Base-by-base conservation (phyloP, 1,140 invertebrate genomes). In the Drosophila takahashii region DNA sequence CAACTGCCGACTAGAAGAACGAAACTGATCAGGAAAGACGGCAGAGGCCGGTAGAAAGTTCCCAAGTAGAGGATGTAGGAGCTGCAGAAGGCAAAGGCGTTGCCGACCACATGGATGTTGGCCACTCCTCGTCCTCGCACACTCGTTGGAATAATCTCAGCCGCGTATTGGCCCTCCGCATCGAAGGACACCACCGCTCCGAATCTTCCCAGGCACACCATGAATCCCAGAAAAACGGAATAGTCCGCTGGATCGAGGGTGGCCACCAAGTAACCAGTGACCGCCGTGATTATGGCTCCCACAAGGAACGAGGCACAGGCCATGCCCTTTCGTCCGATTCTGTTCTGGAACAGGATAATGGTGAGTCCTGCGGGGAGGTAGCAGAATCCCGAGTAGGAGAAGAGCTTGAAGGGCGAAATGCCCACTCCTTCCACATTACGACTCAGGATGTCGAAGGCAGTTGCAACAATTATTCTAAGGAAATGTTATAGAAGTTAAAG, bases 81-180 rank as follows among this genome's bases (percentile, higher is more conserved):
- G 45, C 79, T 92, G 9, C 84, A 74, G 70, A 87, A 91, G 1
- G 71, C 80, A 2, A 90, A 93, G 0, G 92, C 93, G 79, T 94
- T 94, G 42, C 94, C 94, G 39, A 93, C 92, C 8, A 94, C 93
- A 73, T 94, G 94, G 34, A 94, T 92, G 15, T 92, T 92, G 13
- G 93, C 93, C 32, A 94, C 92, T 27, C 93, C 94, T 65, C 94
- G 93, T 0, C 92, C 94, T 27, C 95, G 92, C 0, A 96, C 93
- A 37, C 94, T 93, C 0, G 95, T 95, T 0, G 95, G 95, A 56
- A 95, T 94, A 26, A 95, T 91, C 79, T 96, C 95, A 1, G 95
- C 94, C 10, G 94, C 94, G 80, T 95, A 95, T 61, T 94, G 94
- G 42, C 95, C 87, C 83, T 94, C 90, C 1, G 95, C 94, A 80